Conservation (phyloP, 2,797 vertebrate genomes). For the Adelosebastes latens region DNA sequence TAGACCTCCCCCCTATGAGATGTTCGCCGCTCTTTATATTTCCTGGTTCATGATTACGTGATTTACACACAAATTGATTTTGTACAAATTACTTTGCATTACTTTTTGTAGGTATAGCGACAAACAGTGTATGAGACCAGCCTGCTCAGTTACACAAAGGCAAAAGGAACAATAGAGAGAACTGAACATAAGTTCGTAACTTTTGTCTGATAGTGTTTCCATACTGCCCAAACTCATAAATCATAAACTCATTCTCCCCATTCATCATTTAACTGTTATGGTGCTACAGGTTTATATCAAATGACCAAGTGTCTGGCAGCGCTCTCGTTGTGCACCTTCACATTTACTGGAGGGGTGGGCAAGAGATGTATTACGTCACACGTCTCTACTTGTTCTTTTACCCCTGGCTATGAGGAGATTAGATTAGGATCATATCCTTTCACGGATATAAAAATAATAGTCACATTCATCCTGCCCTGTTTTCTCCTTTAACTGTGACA, state of each 20-base stretch:
- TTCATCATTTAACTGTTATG: not conserved
- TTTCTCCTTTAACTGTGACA: conserved; percentile 28
- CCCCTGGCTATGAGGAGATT: conserved; percentile 66
- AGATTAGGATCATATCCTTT: conserved; percentile 61
- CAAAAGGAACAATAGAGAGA: not conserved
- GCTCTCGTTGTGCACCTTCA: not conserved
- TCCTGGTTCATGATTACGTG: too few species aligned
- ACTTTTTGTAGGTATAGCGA: too few species aligned
- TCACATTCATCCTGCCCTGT: conserved; percentile 49
- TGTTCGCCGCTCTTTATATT: too few species aligned
- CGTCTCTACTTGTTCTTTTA: conserved; percentile 37
- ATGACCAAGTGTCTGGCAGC: not conserved
- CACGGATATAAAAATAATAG: conserved; percentile 45
- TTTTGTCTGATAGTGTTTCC: not conserved
- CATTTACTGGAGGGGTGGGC: conserved; percentile 2
- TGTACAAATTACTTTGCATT: too few species aligned
- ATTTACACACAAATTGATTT: too few species aligned
- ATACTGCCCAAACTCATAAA: not conserved
- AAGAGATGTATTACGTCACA: conserved; percentile 48
- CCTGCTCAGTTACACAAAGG: not conserved
- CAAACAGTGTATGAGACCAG: too few species aligned
- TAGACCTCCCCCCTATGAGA: rapidly evolving
- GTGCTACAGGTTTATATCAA: not conserved
- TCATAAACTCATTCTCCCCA: not conserved
- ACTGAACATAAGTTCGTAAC: not conserved